A percentile compares a stretch with the other conserved stretches of the same genome.
phyloP scores from a whole-genome alignment of 2,888 invertebrate species.

The Merodon equestris region DNA sequence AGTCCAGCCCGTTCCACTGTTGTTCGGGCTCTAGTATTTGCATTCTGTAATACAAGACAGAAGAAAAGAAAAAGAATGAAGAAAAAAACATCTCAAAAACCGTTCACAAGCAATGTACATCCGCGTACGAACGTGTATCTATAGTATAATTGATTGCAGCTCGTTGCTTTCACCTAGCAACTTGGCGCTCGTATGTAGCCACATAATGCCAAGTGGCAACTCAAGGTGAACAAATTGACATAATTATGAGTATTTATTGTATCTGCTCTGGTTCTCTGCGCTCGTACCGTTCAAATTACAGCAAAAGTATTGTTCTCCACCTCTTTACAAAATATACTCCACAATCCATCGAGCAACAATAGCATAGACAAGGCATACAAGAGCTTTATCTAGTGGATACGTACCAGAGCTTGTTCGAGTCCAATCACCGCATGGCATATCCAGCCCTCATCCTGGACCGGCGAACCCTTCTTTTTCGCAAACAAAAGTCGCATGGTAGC shows the following conservation, averaged over 20 bases:
- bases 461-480: conserved; percentile 74
- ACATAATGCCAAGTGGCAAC: conserved; percentile 20
- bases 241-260: conserved; percentile 12
- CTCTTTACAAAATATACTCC: no score
- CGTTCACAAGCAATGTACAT: neutral
- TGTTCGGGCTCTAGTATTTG: conserved; percentile 72
- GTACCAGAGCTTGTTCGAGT: conserved; percentile 75
- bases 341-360: conserved; percentile 5
- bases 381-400: neutral
- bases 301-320: neutral
- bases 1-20: conserved; percentile 74
- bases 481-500: conserved; percentile 77
- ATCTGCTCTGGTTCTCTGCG: conserved; percentile 20
- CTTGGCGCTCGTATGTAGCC: neutral
- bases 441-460: conserved; percentile 76
- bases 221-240: conserved; percentile 52
- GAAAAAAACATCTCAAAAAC: conserved; percentile 27
- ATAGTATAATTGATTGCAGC: conserved; percentile 32
- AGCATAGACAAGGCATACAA: no score
- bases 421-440: conserved; percentile 75
- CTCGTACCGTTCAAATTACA: conserved; percentile 10
- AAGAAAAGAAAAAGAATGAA: conserved; percentile 32
- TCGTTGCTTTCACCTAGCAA: conserved; percentile 42
- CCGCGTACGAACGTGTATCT: conserved; percentile 8
- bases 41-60: conserved; percentile 69